Evolutionary conservation across 2,888 invertebrate species (phyloP), one percentile per base, ranked within the genome.

Genomic region (Drosophila anomelani): DNA sequence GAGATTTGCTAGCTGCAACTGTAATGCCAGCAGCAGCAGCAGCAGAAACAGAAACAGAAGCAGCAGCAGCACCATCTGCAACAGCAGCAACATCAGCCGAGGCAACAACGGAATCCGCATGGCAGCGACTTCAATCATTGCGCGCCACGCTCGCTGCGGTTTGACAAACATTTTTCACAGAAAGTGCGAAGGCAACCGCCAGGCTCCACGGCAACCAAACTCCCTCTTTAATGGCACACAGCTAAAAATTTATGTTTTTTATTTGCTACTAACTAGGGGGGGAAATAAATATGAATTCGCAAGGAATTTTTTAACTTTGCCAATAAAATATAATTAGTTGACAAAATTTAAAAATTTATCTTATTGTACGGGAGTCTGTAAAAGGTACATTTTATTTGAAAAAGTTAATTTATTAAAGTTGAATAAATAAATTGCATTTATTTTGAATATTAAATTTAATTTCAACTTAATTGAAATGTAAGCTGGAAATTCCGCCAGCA

Each of bases 101-200:
- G 69, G 60, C 73, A 83, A 69, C 75, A 78, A 75, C 69, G 76
- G 85, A 85, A 83, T 87, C 73, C 68, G 66, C 84, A 62, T 66
- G 75, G 83, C 87, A 88, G 85, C 76, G 78, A 76, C 85, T 84
- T 84, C 84, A 87, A 84, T 84, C 84, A 84, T 88, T 88, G 83
- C 72, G 80, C 76, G 71, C 88, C 75, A 78, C 80, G 80, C 84
- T 84, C 80, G 74, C 80, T 84, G 84, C 83, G 84, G 84, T 84
- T 84, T 84, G 85, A 87, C 88, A 87, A 87, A 84, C 88, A 84
- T 84, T 84, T 84, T 87, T 84, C 88, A 87, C 83, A 81, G 77
- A 73, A 76, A 85, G 83, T 85, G 78, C 75, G 73, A 58, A 76
- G 69, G 66, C 66, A 81, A 56, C 73, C 63, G 41, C 64, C 46